Evolutionary conservation across 2,113 vertebrate species (phyloP).

Genomic region (Labeo catla): DNA sequence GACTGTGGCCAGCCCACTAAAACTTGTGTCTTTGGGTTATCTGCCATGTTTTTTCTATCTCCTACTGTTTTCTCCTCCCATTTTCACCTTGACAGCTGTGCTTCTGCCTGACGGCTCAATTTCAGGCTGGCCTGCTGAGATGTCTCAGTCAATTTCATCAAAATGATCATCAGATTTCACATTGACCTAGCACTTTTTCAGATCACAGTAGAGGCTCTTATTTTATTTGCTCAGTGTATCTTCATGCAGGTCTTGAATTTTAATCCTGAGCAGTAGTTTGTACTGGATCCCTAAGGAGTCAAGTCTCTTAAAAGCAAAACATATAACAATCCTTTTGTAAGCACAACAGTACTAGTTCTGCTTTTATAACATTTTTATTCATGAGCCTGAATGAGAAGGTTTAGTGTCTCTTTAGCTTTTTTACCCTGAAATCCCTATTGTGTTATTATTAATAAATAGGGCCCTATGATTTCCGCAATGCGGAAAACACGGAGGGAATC

Average conservation of each 20-base stretch:
- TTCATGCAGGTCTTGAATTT: constrained; percentile 6
- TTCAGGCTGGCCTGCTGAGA: constrained; percentile 27
- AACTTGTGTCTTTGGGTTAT: constrained; percentile 26
- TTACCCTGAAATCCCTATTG: not conserved
- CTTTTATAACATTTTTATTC: not conserved
- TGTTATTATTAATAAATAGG: not conserved
- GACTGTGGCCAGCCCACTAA: constrained; percentile 2
- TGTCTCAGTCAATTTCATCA: constrained; percentile 25
- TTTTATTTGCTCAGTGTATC: constrained; percentile 15
- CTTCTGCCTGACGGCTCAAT: constrained; percentile 7
- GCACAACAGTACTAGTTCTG: not conserved
- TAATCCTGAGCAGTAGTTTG: not conserved
- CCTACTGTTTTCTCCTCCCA: not conserved
- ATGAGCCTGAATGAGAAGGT: not conserved
- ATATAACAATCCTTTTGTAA: constrained; percentile 27
- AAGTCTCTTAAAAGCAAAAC: constrained; percentile 25
- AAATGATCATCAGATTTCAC: constrained; percentile 32
- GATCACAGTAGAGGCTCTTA: not conserved
- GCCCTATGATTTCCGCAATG: too few relatives aligned
- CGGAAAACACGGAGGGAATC: too few relatives aligned
- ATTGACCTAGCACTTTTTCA: not conserved
- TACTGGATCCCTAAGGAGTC: not conserved
- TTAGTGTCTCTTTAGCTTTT: not conserved
- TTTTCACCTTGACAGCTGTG: constrained; percentile 32
- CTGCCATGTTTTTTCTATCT: not conserved